Conservation (phyloP, 2,113 vertebrate genomes). For the Acrocephalus kingi region DNA sequence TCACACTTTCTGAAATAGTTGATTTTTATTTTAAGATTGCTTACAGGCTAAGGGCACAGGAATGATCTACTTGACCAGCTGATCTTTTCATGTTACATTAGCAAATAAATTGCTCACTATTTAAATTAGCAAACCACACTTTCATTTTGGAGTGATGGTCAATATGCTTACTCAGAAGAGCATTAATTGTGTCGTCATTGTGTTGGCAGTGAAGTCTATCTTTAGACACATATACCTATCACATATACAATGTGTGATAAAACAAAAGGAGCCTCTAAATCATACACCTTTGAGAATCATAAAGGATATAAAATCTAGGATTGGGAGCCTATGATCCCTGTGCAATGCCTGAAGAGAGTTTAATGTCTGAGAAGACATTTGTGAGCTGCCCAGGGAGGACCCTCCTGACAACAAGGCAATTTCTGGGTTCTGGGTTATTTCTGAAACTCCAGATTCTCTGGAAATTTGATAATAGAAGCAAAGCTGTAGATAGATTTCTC, state of each 20-base stretch:
- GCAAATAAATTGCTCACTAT: not conserved
- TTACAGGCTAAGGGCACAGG: not conserved
- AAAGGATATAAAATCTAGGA: not conserved
- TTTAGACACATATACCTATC: not conserved
- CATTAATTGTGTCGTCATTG: not conserved
- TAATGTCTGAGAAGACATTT: not conserved
- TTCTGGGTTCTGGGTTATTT: not conserved
- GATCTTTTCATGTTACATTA: not conserved
- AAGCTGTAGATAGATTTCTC: not conserved
- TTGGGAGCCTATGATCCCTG: not conserved
- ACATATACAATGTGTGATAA: not conserved
- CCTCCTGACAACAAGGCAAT: not conserved
- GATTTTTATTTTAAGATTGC: not conserved
- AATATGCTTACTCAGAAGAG: not conserved
- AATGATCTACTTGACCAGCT: not conserved
- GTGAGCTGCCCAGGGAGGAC: not conserved
- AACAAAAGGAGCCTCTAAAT: not conserved
- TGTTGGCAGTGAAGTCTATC: not conserved
- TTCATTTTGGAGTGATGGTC: not conserved
- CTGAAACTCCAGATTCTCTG: conserved; percentile 14
- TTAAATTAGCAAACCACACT: not conserved
- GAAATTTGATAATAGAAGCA: not conserved
- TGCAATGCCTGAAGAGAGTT: not conserved
- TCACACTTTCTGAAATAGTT: not conserved
- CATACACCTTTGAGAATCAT: not conserved